A percentile compares a stretch with the other conserved stretches of the same genome.
phyloP scores from a whole-genome alignment of 2,888 invertebrate genomes.

The Labia minor region DNA sequence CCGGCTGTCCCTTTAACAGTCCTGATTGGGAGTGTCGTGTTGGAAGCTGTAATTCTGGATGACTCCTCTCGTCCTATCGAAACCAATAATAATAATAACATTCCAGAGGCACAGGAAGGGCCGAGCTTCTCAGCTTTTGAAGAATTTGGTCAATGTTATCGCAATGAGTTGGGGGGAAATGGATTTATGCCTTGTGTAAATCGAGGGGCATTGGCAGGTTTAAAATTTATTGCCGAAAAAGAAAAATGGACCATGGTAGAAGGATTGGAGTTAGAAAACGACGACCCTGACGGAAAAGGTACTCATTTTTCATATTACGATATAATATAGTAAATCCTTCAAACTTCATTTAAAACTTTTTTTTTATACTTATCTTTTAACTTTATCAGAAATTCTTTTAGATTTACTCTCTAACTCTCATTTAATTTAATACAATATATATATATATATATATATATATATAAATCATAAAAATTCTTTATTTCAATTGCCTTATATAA shows the following conservation, averaged over 20 bases:
- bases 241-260: constrained; percentile 55
- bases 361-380: too few species aligned
- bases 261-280: constrained; percentile 51
- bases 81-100: not conserved
- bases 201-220: constrained; percentile 22
- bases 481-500: too few species aligned
- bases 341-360: too few species aligned
- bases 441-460: too few species aligned
- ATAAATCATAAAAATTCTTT: too few species aligned
- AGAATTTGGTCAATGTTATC: not conserved
- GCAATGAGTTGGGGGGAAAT: not conserved
- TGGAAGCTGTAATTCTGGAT: not conserved
- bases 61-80: not conserved
- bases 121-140: not conserved
- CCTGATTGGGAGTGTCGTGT: not conserved
- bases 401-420: too few species aligned
- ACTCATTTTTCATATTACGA: too few species aligned
- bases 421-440: too few species aligned
- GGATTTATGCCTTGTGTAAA: constrained; percentile 21
- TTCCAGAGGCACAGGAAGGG: not conserved
- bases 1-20: not conserved
- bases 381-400: too few species aligned
- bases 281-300: not conserved
- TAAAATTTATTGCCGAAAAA: constrained; percentile 41
- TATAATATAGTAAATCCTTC: too few species aligned